Evolutionary conservation across 2,113 vertebrate genomes (phyloP).

Genomic region (Thinocorus orbignyianus): DNA sequence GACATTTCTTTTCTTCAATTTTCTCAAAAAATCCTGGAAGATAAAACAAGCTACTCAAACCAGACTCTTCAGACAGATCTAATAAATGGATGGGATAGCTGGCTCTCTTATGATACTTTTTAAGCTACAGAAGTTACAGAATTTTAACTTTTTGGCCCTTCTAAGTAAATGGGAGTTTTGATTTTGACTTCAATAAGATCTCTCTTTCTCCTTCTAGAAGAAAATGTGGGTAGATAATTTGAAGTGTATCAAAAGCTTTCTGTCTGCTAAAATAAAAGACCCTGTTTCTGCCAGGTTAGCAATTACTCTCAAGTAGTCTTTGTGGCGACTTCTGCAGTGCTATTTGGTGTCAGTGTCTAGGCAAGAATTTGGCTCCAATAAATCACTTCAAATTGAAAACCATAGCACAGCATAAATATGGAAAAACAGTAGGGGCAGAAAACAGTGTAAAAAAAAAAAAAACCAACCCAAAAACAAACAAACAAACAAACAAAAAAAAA

Average conservation of each 20-base stretch:
- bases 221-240: background rate
- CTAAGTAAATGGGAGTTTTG: conserved; percentile 35
- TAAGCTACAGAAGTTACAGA: background rate
- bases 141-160: conserved; percentile 2
- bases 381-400: background rate
- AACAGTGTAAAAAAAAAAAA: background rate
- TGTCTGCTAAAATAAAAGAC: conserved; percentile 17
- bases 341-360: background rate
- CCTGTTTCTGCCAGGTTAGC: background rate
- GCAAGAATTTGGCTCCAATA: background rate
- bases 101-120: background rate
- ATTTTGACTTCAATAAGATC: conserved; percentile 8
- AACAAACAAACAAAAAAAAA: no score
- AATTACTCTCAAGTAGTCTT: background rate
- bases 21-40: background rate
- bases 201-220: background rate
- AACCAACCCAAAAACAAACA: no score
- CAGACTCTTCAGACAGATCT: background rate
- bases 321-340: background rate
- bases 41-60: background rate
- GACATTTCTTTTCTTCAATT: background rate
- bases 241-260: background rate
- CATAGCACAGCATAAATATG: background rate
- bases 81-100: background rate
- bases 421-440: background rate